Percentiles rank a stretch among this genome's conserved stretches.
Evolutionary conservation across 2,888 invertebrate genomes (phyloP).

Genomic region (Spilosoma lubricipeda): DNA sequence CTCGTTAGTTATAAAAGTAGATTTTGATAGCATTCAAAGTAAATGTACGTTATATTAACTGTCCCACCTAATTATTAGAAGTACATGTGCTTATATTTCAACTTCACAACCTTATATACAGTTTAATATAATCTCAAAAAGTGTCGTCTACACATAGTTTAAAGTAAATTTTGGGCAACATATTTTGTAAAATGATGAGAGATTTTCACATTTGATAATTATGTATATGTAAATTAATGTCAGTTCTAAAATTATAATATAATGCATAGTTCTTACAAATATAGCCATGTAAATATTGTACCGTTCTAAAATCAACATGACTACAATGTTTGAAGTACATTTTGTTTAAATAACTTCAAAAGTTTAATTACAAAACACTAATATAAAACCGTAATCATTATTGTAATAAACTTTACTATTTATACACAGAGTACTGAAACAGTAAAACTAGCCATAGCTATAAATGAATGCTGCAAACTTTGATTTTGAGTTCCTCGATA

Average conservation of each 20-base stretch:
- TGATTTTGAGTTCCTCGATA: conserved; percentile 47
- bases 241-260: not conserved
- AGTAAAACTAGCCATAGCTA: conserved; percentile 47
- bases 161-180: too few relatives aligned
- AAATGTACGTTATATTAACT: not conserved
- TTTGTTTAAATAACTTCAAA: not conserved
- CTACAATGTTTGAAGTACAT: not conserved
- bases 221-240: not conserved
- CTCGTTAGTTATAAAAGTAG: not conserved
- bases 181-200: too few relatives aligned
- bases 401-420: conserved; percentile 19
- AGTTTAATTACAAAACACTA: conserved; percentile 12
- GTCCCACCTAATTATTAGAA: too few relatives aligned
- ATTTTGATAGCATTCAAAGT: too few relatives aligned
- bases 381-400: conserved; percentile 16
- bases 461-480: conserved; percentile 50
- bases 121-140: too few relatives aligned
- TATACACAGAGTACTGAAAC: conserved; percentile 22
- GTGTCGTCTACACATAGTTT: too few relatives aligned
- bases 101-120: too few relatives aligned
- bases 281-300: not conserved
- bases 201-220: too few relatives aligned
- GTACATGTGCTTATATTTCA: too few relatives aligned
- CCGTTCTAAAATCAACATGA: not conserved
- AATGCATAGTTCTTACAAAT: not conserved